Base-by-base conservation (phyloP, 2,888 invertebrate species). In the Eupeodes luniger region DNA sequence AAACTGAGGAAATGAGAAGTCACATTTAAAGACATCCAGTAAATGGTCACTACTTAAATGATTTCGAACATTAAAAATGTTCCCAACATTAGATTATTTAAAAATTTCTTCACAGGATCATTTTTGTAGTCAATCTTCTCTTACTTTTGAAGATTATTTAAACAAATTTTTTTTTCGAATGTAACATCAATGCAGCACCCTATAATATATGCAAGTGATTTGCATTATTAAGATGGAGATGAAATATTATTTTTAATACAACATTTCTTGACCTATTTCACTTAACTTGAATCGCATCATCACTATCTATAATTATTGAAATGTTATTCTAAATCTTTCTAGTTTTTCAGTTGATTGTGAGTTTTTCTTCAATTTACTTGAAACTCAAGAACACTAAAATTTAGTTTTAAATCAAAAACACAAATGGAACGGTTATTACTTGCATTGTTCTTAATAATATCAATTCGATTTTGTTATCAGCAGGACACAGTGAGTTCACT, bases 401-500 rank as follows among this genome's bases (percentile, higher is more conserved):
- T 27, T 19, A 75, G 4, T 57, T 40, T 5, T 59, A n/a, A 16
- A 59, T 61, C 12, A 2, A 44, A 72, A 34, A 5, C 12, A 53
- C 9, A 0, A 59, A 72, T 72, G 72, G n/a, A 72, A 36, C 34
- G 72, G 12, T 57, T 19, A 11, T 11, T 76, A 53, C 4, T 66
- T 55, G 27, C 40, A 59, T 70, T 70, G 34, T 3, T 85, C 51
- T 16, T 81, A 51, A 44, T 81, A 27, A n/a, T 76, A n/a, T 76
- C 55, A 14, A 57, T 85, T 64, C 47, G 44, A 0, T 57, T 57
- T 49, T 64, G 34, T 66, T 70, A 64, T 85, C 85, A 85, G 59
- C 81, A 85, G 70, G 81, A 85, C 44, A 70, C 44, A 19, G 85
- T 85, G 47, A 85, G 85, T 85, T 59, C n/a, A n/a, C 47, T n/a